phyloP scores from a whole-genome alignment of 1,140 invertebrate genomes.

The Drosophila kikkawai region DNA sequence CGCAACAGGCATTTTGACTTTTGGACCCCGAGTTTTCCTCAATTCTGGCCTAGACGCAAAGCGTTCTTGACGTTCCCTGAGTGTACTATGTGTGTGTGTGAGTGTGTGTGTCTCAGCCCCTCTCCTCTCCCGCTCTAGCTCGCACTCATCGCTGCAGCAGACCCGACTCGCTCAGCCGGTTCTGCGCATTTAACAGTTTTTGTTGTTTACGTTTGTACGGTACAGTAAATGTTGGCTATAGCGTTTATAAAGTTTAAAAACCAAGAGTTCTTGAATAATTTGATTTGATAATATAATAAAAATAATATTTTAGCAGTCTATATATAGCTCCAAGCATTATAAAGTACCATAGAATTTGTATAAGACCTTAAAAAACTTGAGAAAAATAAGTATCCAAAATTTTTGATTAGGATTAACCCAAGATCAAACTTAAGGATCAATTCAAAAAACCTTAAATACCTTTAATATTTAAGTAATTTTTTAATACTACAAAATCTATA shows the following conservation, averaged over 20 bases:
- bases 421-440: too few species aligned
- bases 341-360: too few species aligned
- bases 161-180: slow-evolving; percentile 78
- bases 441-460: neutral
- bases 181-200: slow-evolving; percentile 69
- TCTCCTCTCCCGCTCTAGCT: slow-evolving; percentile 6
- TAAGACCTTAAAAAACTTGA: neutral
- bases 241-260: neutral
- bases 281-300: neutral
- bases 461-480: neutral
- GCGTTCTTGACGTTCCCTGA: slow-evolving; percentile 40
- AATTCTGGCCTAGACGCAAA: slow-evolving; percentile 51
- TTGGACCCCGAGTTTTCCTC: slow-evolving; percentile 45
- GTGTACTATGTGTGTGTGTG: neutral
- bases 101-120: neutral
- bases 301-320: neutral
- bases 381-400: neutral
- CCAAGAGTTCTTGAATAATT: neutral
- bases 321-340: neutral
- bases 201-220: slow-evolving; percentile 64
- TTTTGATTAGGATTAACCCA: too few species aligned
- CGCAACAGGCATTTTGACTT: slow-evolving; percentile 44
- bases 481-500: neutral
- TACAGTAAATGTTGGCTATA: slow-evolving; percentile 8
- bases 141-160: slow-evolving; percentile 31